Percentiles rank a stretch among this genome's conserved stretches.
phyloP scores from a whole-genome alignment of 2,797 vertebrate genomes.

The Chiroxiphia lanceolata region DNA sequence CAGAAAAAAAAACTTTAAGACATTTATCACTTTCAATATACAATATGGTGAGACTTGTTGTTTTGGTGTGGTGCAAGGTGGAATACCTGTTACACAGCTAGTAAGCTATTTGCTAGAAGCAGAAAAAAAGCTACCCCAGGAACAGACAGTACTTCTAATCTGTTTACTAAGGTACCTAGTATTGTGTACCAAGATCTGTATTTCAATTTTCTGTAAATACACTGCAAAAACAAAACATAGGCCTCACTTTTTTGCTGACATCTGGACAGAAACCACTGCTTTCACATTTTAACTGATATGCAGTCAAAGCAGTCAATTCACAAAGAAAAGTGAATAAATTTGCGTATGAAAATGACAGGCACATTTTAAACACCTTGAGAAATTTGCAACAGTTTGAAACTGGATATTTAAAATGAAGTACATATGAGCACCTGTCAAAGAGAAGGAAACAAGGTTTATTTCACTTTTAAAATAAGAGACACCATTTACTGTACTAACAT shows the following conservation, averaged over 20 bases:
- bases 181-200: not conserved
- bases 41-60: not conserved
- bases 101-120: not conserved
- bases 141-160: not conserved
- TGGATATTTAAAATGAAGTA: not conserved
- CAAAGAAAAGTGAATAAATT: not conserved
- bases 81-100: not conserved
- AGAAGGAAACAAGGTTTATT: not conserved
- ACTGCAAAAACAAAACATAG: not conserved
- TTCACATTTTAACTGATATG: not conserved
- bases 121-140: not conserved
- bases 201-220: not conserved
- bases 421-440: not conserved
- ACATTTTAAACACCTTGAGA: slow-evolving; percentile 18
- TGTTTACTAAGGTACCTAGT: not conserved
- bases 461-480: not conserved
- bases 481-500: not conserved
- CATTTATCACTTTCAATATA: not conserved
- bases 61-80: not conserved
- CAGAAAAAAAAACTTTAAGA: not conserved
- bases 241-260: not conserved
- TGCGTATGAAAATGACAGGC: not conserved
- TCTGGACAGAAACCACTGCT: not conserved
- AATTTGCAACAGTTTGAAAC: slow-evolving; percentile 1
- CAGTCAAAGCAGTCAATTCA: not conserved